Base-by-base conservation (phyloP, 2,888 invertebrate species). In the Trachelus tabidus region DNA sequence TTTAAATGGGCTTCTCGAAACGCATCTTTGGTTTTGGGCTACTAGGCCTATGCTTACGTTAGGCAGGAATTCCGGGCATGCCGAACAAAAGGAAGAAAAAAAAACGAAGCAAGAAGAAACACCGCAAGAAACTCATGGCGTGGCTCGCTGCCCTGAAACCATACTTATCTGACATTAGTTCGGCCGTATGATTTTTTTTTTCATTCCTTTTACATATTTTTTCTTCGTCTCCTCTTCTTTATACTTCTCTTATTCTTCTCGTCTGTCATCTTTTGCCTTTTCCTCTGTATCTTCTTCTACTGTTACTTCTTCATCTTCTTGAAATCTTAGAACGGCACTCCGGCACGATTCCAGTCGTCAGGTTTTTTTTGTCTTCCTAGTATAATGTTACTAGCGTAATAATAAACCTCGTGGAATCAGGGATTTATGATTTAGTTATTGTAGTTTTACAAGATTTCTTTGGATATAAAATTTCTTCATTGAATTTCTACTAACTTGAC, bases 191-290 rank as follows among this genome's bases (percentile, higher is more conserved):
- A 79, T 74, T 69, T 77, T 75, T 71, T 31, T 37, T 35, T 68
- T 76, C 68, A 34, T 30, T 34, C 33, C 75, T 68, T 33, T 33
- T 34, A 23, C 31, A 56, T 33, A 1, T 23, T 31, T 37, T 15
- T n/a, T 76, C 76, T n/a, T 34, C 30, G 3, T 9, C 69, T 69
- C 11, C 35, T 69, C 69, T 23, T 30, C 34, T 2, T n/a, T 68
- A 56, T 79, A 69, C 79, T 77, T 35, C 12, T 35, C n/a, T 73
- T 23, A 30, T 33, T 73, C 11, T 23, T 12, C 34, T 76, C 34
- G 34, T 78, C 76, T 83, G 82, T 77, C 78, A 80, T 82, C 79
- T 77, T 82, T 76, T 82, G 40, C 83, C 82, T 79, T 80, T 71
- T 79, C 81, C 68, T 69, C 76, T 76, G 40, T 34, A 73, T 34